Evolutionary conservation across 2,113 vertebrate genomes (phyloP).

Genomic region (Notiomystis cincta): DNA sequence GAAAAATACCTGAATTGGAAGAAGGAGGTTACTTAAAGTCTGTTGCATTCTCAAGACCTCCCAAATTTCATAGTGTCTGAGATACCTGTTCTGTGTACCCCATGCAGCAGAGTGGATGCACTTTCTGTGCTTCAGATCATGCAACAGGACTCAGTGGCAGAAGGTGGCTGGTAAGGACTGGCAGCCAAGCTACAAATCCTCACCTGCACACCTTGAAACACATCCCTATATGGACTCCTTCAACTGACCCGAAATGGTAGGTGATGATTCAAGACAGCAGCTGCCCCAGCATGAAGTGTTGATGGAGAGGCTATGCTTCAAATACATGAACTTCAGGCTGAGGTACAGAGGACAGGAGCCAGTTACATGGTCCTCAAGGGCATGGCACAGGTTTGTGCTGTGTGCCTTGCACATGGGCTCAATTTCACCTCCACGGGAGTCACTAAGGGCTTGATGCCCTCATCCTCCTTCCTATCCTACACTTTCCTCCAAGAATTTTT

Average conservation of each 20-base stretch:
- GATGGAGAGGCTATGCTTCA: not conserved
- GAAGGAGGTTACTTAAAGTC: not conserved
- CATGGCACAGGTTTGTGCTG: rapidly evolving
- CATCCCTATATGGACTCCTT: not conserved
- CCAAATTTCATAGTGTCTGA: not conserved
- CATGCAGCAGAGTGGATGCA: not conserved
- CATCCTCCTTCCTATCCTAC: not conserved
- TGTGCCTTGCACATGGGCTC: not conserved
- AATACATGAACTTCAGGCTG: not conserved
- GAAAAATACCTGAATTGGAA: not conserved
- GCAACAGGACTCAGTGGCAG: not conserved
- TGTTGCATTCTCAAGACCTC: not conserved
- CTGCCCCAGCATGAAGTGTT: not conserved
- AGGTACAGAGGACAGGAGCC: not conserved
- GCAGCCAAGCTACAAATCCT: not conserved
- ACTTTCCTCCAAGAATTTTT: not conserved
- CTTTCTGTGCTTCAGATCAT: not conserved
- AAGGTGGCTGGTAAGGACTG: not conserved
- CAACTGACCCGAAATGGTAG: not conserved
- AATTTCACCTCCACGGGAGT: not conserved
- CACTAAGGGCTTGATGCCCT: not conserved
- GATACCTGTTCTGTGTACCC: not conserved
- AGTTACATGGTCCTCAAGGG: not conserved
- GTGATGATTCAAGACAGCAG: not conserved
- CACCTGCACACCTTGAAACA: not conserved